Percentiles rank a stretch among this genome's conserved stretches.
Evolutionary conservation across 2,797 vertebrate species (phyloP).

Genomic region (Phaenicophaeus curvirostris): DNA sequence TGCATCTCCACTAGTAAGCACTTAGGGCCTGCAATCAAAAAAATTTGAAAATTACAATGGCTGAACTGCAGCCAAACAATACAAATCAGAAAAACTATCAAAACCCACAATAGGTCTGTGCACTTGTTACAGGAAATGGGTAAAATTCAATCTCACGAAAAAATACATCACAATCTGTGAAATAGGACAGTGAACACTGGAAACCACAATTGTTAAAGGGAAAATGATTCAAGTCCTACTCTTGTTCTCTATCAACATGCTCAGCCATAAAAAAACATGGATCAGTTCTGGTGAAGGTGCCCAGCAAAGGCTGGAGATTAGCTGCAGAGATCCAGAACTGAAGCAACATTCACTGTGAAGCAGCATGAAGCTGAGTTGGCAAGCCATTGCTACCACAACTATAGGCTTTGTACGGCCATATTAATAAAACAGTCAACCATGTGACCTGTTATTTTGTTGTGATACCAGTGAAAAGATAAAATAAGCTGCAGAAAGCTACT

Average conservation of each 20-base stretch:
- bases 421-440: background rate
- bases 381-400: background rate
- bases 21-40: background rate
- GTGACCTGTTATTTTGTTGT: background rate
- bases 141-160: background rate
- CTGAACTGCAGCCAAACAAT: background rate
- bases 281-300: background rate
- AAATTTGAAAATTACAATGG: background rate
- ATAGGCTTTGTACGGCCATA: background rate
- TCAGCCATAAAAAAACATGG: background rate
- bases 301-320: background rate
- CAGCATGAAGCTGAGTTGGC: accelerated
- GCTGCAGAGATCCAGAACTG: background rate
- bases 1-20: background rate
- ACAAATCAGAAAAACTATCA: background rate
- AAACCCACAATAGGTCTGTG: background rate
- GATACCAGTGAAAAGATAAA: background rate
- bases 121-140: background rate
- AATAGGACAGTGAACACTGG: background rate
- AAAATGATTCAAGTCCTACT: background rate
- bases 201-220: background rate
- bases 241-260: background rate
- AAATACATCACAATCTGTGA: background rate
- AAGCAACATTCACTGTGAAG: background rate
- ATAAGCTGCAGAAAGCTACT: background rate